Conservation (phyloP, 2,888 invertebrate genomes). For the Tinea trinotella region DNA sequence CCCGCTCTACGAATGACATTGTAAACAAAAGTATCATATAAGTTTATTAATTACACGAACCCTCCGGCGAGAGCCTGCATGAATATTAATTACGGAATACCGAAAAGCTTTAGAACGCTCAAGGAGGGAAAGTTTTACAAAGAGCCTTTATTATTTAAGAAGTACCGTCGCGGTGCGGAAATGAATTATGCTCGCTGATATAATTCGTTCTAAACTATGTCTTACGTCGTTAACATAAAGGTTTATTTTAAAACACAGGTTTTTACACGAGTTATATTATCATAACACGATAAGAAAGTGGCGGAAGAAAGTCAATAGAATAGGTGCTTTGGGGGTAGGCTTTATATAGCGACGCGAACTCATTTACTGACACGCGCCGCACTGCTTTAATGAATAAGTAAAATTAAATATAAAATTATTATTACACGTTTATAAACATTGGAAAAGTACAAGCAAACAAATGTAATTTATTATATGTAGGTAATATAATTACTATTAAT, state of each 20-base stretch:
- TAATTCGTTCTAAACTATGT: slow-evolving; percentile 31
- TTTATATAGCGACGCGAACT: slow-evolving; percentile 33
- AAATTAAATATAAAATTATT: background rate
- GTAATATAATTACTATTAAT: background rate
- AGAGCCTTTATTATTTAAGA: slow-evolving; percentile 72
- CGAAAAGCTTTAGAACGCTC: slow-evolving; percentile 70
- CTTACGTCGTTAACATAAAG: slow-evolving; percentile 29
- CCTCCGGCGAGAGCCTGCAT: slow-evolving; percentile 66
- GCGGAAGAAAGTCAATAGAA: slow-evolving; percentile 71
- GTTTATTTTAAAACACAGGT: slow-evolving; percentile 29
- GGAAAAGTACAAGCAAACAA: background rate
- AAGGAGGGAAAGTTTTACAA: slow-evolving; percentile 72
- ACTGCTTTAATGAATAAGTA: slow-evolving; percentile 50
- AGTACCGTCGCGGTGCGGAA: slow-evolving; percentile 60
- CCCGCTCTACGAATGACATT: slow-evolving; percentile 61
- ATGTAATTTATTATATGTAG: background rate
- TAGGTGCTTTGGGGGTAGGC: slow-evolving; percentile 63
- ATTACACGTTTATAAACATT: background rate
- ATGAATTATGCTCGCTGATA: slow-evolving; percentile 53
- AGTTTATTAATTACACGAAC: slow-evolving; percentile 72
- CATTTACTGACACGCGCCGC: slow-evolving; percentile 31
- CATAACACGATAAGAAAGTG: slow-evolving; percentile 68
- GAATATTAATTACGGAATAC: slow-evolving; percentile 72
- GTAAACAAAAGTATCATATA: slow-evolving; percentile 73
- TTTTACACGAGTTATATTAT: slow-evolving; percentile 41